Evolutionary conservation across 2,797 vertebrate species (phyloP).

Genomic region (Pipistrellus nathusii): DNA sequence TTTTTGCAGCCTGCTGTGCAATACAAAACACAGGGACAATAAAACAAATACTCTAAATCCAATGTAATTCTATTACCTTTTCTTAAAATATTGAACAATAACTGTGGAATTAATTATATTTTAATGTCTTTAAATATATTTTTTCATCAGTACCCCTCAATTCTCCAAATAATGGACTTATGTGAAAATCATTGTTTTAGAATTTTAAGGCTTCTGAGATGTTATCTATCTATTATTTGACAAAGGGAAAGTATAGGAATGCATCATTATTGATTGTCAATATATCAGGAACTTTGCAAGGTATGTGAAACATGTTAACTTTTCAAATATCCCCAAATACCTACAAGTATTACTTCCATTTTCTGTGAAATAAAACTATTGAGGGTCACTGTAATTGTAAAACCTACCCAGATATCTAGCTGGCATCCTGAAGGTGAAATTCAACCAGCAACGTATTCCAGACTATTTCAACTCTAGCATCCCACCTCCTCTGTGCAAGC

Average conservation of each 20-base stretch:
- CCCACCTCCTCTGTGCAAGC: background rate
- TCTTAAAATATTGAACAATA: background rate
- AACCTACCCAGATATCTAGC: no score
- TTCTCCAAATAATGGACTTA: background rate
- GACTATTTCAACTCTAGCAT: rapidly evolving
- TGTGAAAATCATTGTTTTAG: background rate
- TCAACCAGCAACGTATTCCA: no score
- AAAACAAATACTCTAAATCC: background rate
- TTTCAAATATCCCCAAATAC: background rate
- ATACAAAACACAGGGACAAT: background rate
- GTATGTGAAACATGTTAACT: background rate
- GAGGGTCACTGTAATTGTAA: no score
- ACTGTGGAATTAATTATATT: background rate
- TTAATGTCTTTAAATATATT: background rate
- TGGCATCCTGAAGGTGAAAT: background rate
- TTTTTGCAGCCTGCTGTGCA: no score
- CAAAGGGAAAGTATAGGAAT: background rate
- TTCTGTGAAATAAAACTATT: background rate
- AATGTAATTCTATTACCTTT: background rate
- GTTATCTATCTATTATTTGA: background rate
- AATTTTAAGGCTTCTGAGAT: background rate
- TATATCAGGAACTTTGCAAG: background rate
- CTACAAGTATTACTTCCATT: background rate
- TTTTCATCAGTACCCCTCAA: background rate
- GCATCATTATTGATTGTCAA: background rate